A percentile compares a stretch with the other conserved stretches of the same genome.
These are phyloP conservation scores for Crocuta crocuta DNA, from an alignment of 2,113 vertebrate species.

Conservation along the genomic window DNA sequence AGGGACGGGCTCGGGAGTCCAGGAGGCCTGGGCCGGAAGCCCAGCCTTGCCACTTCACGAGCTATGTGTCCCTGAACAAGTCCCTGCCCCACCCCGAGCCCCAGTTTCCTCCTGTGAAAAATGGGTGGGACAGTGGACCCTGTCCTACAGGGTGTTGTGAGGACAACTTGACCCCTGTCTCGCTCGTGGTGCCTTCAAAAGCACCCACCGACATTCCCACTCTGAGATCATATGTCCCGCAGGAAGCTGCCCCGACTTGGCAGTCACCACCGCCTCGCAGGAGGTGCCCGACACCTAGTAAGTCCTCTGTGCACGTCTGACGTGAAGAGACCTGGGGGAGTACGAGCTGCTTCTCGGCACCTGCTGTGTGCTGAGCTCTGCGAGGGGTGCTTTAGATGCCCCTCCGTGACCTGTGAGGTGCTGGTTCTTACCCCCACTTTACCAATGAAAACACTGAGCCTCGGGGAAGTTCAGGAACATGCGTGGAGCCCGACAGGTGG, in stretches of 20 bases:
- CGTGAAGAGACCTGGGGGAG: rapidly evolving
- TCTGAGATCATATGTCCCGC: neutral
- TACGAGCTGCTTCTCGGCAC: neutral
- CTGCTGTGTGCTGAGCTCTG: neutral
- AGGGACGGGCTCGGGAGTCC: neutral
- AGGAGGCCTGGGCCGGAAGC: neutral
- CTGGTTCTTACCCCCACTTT: neutral
- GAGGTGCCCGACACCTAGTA: neutral
- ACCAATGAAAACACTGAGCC: neutral
- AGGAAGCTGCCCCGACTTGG: neutral
- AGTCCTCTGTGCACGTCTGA: neutral
- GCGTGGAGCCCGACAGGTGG: neutral
- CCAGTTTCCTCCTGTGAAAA: neutral
- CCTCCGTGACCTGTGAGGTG: neutral
- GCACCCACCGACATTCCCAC: rapidly evolving
- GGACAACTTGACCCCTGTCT: neutral
- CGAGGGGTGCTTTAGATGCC: no score
- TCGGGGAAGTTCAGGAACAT: rapidly evolving
- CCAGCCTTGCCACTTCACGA: neutral
- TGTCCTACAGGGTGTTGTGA: neutral
- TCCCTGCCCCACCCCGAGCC: neutral
- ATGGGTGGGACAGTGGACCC: neutral
- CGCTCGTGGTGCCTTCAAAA: neutral
- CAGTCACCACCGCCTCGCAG: neutral
- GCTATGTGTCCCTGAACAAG: neutral